Evolutionary conservation across 2,113 vertebrate genomes (phyloP), one percentile per base, ranked within the genome.

Genomic region (Upupa epops): DNA sequence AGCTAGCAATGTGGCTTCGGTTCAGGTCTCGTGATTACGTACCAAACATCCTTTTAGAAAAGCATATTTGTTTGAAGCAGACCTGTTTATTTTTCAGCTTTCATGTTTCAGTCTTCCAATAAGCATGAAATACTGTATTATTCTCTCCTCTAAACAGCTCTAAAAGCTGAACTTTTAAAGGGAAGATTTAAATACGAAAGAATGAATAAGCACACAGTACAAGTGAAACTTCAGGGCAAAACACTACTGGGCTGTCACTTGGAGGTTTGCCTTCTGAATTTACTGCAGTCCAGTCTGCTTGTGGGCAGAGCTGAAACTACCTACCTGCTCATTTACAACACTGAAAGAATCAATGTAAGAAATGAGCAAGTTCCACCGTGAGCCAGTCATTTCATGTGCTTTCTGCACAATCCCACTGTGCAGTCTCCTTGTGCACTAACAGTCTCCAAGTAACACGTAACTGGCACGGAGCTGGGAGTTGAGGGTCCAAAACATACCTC

Each of bases 401-500:
- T 34, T 22, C n/a, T 68, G 37, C 65, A 59, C 24, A 29, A 61
- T 2, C 8, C 7, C 68, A 18, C 22, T 22, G 9, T 3, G 11
- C 8, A 11, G 11, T 78, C 49, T 34, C 64, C 36, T 28, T 14
- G 9, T 5, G 2, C 2, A 2, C 15, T 9, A 22, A 29, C 26
- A 56, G 37, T 28, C 31, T 58, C 51, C 31, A 42, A 29, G n/a
- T 6, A 24, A 66, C 0, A 4, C 0, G 0, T 5, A 73, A 73
- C 46, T 29, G 63, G 14, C 75, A 72, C 66, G 52, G 17, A 46
- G 20, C 28, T 7, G 28, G n/a, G 12, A 34, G 58, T 28, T 55
- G 70, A 22, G 37, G 21, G 11, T 73, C 68, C 36, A 85, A 19
- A 70, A 48, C 5, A 13, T 5, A 31, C 5, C 65, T 32, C 55